Evolutionary conservation across 2,797 vertebrate species (phyloP).

Genomic region (Rhinogobio ventralis): DNA sequence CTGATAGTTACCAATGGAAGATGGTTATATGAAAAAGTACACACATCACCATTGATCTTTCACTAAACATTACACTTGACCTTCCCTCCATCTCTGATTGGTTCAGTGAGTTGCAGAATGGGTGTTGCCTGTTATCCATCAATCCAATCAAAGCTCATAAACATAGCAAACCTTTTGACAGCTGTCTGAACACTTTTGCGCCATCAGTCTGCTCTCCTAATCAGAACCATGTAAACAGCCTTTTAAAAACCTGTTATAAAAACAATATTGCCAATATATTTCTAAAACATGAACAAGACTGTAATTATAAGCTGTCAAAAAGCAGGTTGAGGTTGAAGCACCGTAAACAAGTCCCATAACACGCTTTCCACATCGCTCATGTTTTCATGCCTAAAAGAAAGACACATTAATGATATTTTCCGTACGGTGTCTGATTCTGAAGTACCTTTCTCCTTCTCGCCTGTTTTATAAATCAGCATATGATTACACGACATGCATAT

Average conservation of each 20-base stretch:
- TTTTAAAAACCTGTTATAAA: constrained; percentile 26
- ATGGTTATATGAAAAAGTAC: not conserved
- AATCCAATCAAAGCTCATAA: not conserved
- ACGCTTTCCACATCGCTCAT: not conserved
- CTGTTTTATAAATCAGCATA: constrained; percentile 77
- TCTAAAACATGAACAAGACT: constrained; percentile 1
- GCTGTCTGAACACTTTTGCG: not conserved
- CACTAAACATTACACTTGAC: not conserved
- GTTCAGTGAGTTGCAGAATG: not conserved
- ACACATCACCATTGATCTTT: not conserved
- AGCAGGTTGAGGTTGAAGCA: constrained; percentile 11
- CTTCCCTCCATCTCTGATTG: not conserved
- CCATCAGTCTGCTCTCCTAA: not conserved
- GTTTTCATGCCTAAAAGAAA: constrained; percentile 39
- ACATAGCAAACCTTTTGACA: not conserved
- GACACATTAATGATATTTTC: constrained; percentile 63
- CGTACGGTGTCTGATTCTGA: constrained; percentile 71
- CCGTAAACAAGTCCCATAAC: not conserved
- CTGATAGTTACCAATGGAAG: too few relatives aligned
- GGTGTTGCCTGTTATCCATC: not conserved
- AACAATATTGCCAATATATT: constrained; percentile 10
- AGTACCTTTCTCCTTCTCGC: constrained; percentile 67
- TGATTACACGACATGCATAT: constrained; percentile 81
- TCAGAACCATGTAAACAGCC: constrained; percentile 7
- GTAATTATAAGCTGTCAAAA: constrained; percentile 36